These are phyloP conservation scores for Paguma larvata DNA, from an alignment of 2,797 vertebrate species.

Conservation along the genomic window DNA sequence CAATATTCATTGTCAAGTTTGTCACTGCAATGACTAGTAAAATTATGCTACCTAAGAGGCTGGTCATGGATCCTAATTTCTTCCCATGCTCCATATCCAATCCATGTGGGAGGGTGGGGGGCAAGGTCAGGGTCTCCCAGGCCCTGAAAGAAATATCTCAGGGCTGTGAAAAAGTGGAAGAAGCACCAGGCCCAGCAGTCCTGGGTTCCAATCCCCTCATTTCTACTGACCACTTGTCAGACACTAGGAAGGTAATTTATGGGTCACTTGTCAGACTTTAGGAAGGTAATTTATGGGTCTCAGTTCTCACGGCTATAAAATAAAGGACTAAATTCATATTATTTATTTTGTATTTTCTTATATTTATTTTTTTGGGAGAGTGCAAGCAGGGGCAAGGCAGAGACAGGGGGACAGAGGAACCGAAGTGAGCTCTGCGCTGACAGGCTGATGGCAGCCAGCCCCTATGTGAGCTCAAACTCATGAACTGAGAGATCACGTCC, in stretches of 20 bases:
- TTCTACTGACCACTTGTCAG: neutral
- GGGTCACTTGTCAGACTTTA: neutral
- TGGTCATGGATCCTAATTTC: neutral
- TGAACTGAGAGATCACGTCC: too few species aligned
- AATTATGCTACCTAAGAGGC: accelerated
- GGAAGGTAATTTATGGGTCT: neutral
- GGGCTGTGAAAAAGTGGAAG: neutral
- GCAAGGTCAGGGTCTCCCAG: neutral
- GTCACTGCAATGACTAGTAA: neutral
- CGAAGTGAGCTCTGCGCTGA: too few species aligned
- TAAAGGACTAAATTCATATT: neutral
- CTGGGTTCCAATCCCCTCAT: neutral
- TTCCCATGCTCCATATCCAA: neutral
- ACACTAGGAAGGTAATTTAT: neutral
- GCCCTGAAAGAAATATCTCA: neutral
- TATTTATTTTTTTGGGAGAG: too few species aligned
- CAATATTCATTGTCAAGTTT: too few species aligned
- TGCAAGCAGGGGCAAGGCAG: too few species aligned
- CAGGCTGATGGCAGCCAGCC: too few species aligned
- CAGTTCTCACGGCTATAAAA: neutral
- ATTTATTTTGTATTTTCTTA: too few species aligned
- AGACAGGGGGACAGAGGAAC: too few species aligned
- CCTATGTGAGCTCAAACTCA: too few species aligned
- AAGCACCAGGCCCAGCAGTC: neutral
- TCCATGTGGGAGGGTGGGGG: accelerated